Conservation (phyloP, 2,888 invertebrate genomes). For the Agriopis marginaria region DNA sequence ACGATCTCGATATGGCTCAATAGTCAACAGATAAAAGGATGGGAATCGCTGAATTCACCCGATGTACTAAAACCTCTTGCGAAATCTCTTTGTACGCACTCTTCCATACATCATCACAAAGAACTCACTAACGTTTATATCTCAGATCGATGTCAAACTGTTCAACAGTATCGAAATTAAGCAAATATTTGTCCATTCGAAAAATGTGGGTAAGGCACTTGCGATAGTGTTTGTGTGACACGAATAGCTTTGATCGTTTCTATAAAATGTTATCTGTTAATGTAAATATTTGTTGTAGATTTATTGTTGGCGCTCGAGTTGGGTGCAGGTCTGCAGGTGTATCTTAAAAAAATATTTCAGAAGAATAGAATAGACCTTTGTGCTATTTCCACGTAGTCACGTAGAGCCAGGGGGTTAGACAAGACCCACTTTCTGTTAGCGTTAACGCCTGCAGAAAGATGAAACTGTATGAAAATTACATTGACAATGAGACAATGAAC, state of each 20-base stretch:
- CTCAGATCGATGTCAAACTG: slow-evolving; percentile 48
- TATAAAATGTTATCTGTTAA: slow-evolving; percentile 49
- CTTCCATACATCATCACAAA: slow-evolving; percentile 51
- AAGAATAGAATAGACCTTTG: neutral
- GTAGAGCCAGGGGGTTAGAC: no score
- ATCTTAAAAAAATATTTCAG: neutral
- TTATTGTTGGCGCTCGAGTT: slow-evolving; percentile 22
- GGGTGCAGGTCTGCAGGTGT: slow-evolving; percentile 30
- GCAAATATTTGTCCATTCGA: slow-evolving; percentile 58
- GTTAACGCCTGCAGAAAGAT: no score
- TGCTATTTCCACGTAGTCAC: neutral
- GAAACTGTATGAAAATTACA: no score
- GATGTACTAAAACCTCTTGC: slow-evolving; percentile 50
- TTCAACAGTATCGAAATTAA: slow-evolving; percentile 48
- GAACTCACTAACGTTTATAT: slow-evolving; percentile 47
- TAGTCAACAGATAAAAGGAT: slow-evolving; percentile 67
- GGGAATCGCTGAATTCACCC: slow-evolving; percentile 60
- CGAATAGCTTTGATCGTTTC: slow-evolving; percentile 50
- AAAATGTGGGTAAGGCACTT: slow-evolving; percentile 52
- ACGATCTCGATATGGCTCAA: slow-evolving; percentile 63
- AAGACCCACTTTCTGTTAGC: no score
- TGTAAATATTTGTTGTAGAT: slow-evolving; percentile 48
- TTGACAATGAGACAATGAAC: no score
- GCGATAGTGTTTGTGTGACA: slow-evolving; percentile 47
- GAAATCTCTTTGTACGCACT: slow-evolving; percentile 58